A percentile compares a stretch with the other conserved stretches of the same genome.
Conservation (phyloP, 2,888 invertebrate genomes). For the Tridacna gigas region DNA sequence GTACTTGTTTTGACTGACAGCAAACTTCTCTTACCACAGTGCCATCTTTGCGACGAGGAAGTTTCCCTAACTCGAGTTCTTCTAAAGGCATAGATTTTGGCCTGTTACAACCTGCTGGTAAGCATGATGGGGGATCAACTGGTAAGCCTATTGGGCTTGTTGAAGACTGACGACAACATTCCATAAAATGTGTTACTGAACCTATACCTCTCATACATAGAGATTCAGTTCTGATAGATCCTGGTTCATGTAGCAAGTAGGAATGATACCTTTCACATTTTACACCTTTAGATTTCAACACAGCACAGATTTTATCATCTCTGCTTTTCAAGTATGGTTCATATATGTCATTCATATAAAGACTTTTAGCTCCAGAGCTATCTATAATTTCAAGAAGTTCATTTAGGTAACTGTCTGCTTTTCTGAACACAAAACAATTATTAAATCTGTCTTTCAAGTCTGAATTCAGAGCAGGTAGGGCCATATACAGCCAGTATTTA, state of each 20-base stretch:
- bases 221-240: conserved; percentile 67
- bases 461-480: conserved; percentile 60
- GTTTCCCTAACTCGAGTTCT: conserved; percentile 61
- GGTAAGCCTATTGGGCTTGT: conserved; percentile 67
- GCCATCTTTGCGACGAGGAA: conserved; percentile 71
- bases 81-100: conserved; percentile 53
- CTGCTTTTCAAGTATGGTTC: conserved; percentile 69
- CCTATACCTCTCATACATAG: conserved; percentile 71
- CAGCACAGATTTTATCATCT: conserved; percentile 68
- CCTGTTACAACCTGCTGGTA: conserved; percentile 50
- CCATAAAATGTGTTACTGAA: conserved; percentile 74
- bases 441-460: conserved; percentile 54
- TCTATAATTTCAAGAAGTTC: conserved; percentile 55
- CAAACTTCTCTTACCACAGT: conserved; percentile 58
- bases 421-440: conserved; percentile 65
- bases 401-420: conserved; percentile 48
- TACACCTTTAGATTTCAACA: conserved; percentile 54
- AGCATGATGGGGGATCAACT: conserved; percentile 57
- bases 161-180: conserved; percentile 67
- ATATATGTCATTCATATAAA: conserved; percentile 69
- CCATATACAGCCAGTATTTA: conserved; percentile 73
- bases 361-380: conserved; percentile 63
- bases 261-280: conserved; percentile 67
- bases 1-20: too few species aligned
- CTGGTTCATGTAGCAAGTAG: conserved; percentile 69